A percentile compares a stretch with the other conserved stretches of the same genome.
Conservation (phyloP, 1,140 invertebrate species). For the Delia radicum region DNA sequence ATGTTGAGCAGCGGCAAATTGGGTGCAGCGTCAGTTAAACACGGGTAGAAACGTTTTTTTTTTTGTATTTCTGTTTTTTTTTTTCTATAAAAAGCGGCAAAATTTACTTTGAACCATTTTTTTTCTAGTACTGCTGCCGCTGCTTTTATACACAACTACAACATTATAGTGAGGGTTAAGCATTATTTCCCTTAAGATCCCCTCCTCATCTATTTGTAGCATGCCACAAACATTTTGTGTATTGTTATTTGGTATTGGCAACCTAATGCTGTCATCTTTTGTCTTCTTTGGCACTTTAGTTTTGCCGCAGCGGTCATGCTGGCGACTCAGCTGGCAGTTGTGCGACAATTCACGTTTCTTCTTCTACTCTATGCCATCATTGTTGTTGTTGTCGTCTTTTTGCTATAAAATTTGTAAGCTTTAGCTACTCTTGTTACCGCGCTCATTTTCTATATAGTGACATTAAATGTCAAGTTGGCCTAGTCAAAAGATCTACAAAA, state of each 20-base stretch:
- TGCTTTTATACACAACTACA: not conserved
- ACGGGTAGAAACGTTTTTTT: not conserved
- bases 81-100: not conserved
- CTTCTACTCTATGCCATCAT: not conserved
- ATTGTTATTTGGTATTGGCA: conserved; percentile 1
- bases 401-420: not conserved
- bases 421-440: not conserved
- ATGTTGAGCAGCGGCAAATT: conserved; percentile 22
- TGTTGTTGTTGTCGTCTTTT: too few relatives aligned
- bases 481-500: not conserved
- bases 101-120: conserved; percentile 10
- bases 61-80: not conserved
- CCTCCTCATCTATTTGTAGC: not conserved
- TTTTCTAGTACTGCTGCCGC: not conserved
- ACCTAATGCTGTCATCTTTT: conserved; percentile 23
- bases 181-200: not conserved
- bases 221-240: not conserved
- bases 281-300: conserved; percentile 23
- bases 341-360: conserved; percentile 18
- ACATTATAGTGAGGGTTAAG: not conserved
- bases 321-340: conserved; percentile 22
- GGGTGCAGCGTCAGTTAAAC: conserved; percentile 16
- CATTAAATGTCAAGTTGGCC: conserved; percentile 17
- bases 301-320: conserved; percentile 23
- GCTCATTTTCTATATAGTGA: not conserved